Base-by-base conservation (phyloP, 2,888 invertebrate species). In the Tetanocera ferruginea region DNA sequence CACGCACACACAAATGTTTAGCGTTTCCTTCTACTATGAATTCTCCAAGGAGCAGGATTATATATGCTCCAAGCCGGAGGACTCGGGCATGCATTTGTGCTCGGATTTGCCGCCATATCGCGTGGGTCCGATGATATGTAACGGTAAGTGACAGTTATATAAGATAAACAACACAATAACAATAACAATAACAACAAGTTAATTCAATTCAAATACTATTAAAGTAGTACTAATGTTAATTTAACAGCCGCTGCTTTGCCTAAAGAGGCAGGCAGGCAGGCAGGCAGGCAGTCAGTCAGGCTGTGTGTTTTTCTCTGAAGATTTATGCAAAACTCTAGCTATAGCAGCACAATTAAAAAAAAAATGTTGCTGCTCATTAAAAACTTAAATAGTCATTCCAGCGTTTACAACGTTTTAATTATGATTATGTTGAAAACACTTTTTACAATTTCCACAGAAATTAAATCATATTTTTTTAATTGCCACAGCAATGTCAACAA, bases 61-160 rank as follows among this genome's bases (percentile, higher is more conserved):
- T 91, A 99, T 99, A 87, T 99, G 99, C 91, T 96, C 97, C 82
- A 94, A 95, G 84, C 94, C 95, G 51, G 96, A 96, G 84, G 97
- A 97, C 89, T 96, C 95, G 82, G 99, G 99, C 49, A 97, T 99
- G 97, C 98, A 98, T 90, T 91, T 92, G 57, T 98, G 98, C 89
- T 92, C 92, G 73, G 92, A 95, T 88, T 93, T 98, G 84, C 96
- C 98, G 78, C 94, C 96, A 23, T 94, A 92, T 87, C 92, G 94
- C 83, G 92, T 93, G 87, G 95, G 95, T 62, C 93, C 94, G 17
- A 87, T 93, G 78, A 91, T 93, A 67, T 97, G 97, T 91, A 96
- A 95, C 86, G 94, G 93, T 85, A 94, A 88, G 88, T 85, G 19
- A 23, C 14, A n/a, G 8, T 43, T 9, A 25, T 66, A 1, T 34